Base-by-base conservation (phyloP, 1,140 invertebrate species). In the Papilio machaon region DNA sequence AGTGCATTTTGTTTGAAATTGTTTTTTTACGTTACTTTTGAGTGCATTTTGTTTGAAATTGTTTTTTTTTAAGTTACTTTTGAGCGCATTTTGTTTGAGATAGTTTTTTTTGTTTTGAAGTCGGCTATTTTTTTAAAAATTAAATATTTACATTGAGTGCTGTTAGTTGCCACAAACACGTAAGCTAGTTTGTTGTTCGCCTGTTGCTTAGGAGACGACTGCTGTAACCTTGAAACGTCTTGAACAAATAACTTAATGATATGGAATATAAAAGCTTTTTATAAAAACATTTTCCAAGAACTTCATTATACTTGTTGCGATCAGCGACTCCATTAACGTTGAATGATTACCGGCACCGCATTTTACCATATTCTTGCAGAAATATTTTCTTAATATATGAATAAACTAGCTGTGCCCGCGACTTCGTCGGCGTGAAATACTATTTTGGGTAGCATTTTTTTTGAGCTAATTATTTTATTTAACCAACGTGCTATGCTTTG, bases 211-310 rank as follows among this genome's bases (percentile, higher is more conserved):
- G 64, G 64, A 70, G 30, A 70, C 64, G 64, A 2, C 11, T 35
- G 2, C 11, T 38, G 13, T n/a, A 30, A 70, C 64, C 64, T 70
- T 70, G 64, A 70, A 9, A 38, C 30, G 64, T 70, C 64, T 70
- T 64, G 19, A 30, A 30, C 23, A 64, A 60, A 60, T 19, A 60
- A 30, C 60, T 64, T 70, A 70, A 70, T 67, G 10, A 4, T 35
- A 70, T 35, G 30, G 30, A 70, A 70, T 5, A 54, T 54, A 54
- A 23, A 35, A 64, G 5, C n/a, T 38, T 10, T 30, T 23, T 64
- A 30, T 64, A 64, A 64, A 60, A 64, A 35, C 30, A 70, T 70
- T 70, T 70, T 70, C 64, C 64, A 35, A 38, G 64, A 70, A 70
- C 60, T 64, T 64, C 2, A 64, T 64, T 30, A 23, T 70, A 35